A percentile compares a stretch with the other conserved stretches of the same genome.
Conservation (phyloP, 2,797 vertebrate genomes). For the Adelosebastes latens region DNA sequence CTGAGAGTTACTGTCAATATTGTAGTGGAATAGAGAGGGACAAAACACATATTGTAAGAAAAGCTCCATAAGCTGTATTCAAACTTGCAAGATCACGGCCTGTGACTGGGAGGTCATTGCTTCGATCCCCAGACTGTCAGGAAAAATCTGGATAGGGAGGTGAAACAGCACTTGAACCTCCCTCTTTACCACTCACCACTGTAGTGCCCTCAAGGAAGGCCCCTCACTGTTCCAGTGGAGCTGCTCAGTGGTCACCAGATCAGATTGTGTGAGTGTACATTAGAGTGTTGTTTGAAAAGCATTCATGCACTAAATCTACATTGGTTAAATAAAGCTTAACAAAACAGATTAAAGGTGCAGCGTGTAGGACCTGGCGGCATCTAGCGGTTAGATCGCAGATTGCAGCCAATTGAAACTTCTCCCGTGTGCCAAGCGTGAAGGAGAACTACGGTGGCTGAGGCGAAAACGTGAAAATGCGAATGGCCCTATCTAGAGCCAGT, state of each 20-base stretch:
- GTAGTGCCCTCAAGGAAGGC: conserved; percentile 9
- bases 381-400: too few relatives aligned
- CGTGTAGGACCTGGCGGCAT: too few relatives aligned
- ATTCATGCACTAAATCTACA: neutral
- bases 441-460: too few relatives aligned
- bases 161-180: conserved; percentile 16
- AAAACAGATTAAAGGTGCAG: neutral
- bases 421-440: rapidly evolving
- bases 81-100: conserved; percentile 5
- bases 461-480: too few relatives aligned
- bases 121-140: conserved; percentile 4
- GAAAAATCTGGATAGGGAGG: neutral
- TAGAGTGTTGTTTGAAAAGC: neutral
- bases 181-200: neutral
- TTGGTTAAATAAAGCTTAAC: neutral
- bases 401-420: too few relatives aligned
- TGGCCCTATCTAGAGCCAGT: too few relatives aligned
- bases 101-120: conserved; percentile 11
- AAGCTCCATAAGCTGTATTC: neutral
- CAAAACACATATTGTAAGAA: neutral
- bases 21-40: neutral
- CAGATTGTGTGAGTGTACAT: neutral
- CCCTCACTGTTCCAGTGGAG: neutral
- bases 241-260: neutral
- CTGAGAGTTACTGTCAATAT: neutral